phyloP scores from a whole-genome alignment of 2,888 invertebrate species.

The Apeira syringaria region DNA sequence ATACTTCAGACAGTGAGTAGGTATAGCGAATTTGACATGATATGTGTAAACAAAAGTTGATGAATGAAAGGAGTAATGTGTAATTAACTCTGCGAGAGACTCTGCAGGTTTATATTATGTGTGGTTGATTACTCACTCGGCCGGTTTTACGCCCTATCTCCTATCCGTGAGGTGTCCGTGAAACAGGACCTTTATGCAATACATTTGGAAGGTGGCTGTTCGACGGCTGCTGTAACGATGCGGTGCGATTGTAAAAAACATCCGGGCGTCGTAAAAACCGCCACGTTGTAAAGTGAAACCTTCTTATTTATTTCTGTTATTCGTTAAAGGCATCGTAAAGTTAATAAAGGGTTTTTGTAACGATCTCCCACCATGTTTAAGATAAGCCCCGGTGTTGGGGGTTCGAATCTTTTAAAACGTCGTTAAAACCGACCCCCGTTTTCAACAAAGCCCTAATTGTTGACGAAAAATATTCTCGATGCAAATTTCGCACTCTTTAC shows the following conservation, averaged over 20 bases:
- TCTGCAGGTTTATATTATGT: too few species aligned
- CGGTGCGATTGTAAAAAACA: constrained; percentile 61
- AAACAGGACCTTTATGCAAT: constrained; percentile 23
- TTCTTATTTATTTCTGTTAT: constrained; percentile 80
- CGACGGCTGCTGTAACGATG: constrained; percentile 36
- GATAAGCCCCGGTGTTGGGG: constrained; percentile 72
- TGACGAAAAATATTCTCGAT: constrained; percentile 81
- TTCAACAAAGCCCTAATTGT: constrained; percentile 80
- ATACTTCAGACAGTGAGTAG: too few species aligned
- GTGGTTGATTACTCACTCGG: too few species aligned
- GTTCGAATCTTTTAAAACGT: constrained; percentile 81
- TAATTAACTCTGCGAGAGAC: too few species aligned
- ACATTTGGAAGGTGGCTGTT: constrained; percentile 29
- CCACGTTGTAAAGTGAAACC: constrained; percentile 63
- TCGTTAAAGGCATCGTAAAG: constrained; percentile 77
- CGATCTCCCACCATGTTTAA: constrained; percentile 70
- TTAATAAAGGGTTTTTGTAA: constrained; percentile 81
- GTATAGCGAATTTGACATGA: too few species aligned
- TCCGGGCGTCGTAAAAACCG: constrained; percentile 55
- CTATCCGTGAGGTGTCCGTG: constrained; percentile 14
- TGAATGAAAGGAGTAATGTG: too few species aligned
- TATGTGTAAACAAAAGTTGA: too few species aligned
- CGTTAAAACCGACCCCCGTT: constrained; percentile 77
- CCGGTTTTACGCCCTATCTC: neutral
- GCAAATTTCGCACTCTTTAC: constrained; percentile 80